Base-by-base conservation (phyloP, 92 coral and sea anemone species). In the Umimayanthus chanpuru region DNA sequence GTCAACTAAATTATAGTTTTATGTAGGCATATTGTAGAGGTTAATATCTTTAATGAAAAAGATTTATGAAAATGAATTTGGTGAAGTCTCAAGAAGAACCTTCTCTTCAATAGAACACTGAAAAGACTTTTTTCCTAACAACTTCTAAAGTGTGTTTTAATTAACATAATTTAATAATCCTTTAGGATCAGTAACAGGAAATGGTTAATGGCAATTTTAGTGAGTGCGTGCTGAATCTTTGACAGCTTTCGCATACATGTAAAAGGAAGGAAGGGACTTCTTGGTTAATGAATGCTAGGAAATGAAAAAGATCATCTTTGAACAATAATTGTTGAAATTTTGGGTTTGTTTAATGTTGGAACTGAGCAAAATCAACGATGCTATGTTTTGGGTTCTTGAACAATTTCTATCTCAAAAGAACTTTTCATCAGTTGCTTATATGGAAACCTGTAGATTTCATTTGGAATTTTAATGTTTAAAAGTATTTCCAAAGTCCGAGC, bases 391-490 rank as follows among this genome's bases (percentile, higher is more conserved):
- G 23, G 36, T 71, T 73, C n/a, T 32, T 32, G 36, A 73, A 4
- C 8, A 3, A 28, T 30, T 28, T 11, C 43, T 20, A 73, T 8
- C 44, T 73, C 5, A 32, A 30, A 30, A 30, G 18, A 30, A 75
- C 30, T 18, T 39, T 0, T 6, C 6, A 26, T 77, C 41, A 78
- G 81, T 47, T 78, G 81, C 66, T 49, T 58, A 21, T 58, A 21
- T 44, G 56, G 81, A 41, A 78, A 78, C 56, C 10, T n/a, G 12
- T 1, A 47, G 23, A 21, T 44, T 78, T 78, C 29, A n/a, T 26
- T 28, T 44, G 56, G 81, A 44, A 78, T 78, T 78, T 78, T 78
- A 78, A 78, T 78, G 66, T 49, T 78, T 78, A 78, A 78, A 78
- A 78, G 81, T 66, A 78, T 78, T 78, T 78, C 8, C 21, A 61